Conservation (phyloP, 2,888 invertebrate species). For the Noctuana brunneofusca region DNA sequence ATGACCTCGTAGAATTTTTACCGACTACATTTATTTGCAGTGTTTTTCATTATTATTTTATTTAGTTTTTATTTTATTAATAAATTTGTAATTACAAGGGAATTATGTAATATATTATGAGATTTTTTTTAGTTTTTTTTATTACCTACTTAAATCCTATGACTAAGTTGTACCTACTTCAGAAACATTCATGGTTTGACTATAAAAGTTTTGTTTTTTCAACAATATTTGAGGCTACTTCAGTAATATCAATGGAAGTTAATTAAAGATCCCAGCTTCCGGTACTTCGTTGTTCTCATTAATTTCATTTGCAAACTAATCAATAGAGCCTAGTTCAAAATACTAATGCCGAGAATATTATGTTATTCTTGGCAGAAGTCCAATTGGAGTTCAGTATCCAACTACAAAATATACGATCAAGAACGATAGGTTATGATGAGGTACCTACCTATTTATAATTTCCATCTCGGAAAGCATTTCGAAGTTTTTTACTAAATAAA, state of each 20-base stretch:
- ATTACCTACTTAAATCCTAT: too few species aligned
- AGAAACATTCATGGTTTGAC: too few species aligned
- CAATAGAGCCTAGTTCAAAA: not conserved
- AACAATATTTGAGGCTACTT: too few species aligned
- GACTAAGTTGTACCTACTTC: too few species aligned
- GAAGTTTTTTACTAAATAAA: not conserved
- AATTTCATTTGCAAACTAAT: slow-evolving; percentile 10
- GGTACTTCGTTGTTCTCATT: not conserved
- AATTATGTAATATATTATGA: too few species aligned
- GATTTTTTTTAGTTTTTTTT: too few species aligned
- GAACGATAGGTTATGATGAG: slow-evolving; percentile 1
- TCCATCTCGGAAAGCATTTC: not conserved
- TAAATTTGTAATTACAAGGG: too few species aligned
- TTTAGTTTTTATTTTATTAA: too few species aligned
- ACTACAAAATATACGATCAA: slow-evolving; percentile 16
- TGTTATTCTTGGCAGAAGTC: slow-evolving; percentile 12
- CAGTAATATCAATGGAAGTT: not conserved
- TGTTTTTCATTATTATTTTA: too few species aligned
- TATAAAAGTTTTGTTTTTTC: too few species aligned
- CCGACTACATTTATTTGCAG: too few species aligned
- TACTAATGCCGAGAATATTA: slow-evolving; percentile 16
- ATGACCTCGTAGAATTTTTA: too few species aligned
- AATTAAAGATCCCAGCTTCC: not conserved
- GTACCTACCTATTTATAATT: not conserved
- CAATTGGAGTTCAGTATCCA: slow-evolving; percentile 8